These are phyloP conservation scores for Heteractis magnifica DNA, from an alignment of 92 coral and sea anemone species.

Conservation along the genomic window DNA sequence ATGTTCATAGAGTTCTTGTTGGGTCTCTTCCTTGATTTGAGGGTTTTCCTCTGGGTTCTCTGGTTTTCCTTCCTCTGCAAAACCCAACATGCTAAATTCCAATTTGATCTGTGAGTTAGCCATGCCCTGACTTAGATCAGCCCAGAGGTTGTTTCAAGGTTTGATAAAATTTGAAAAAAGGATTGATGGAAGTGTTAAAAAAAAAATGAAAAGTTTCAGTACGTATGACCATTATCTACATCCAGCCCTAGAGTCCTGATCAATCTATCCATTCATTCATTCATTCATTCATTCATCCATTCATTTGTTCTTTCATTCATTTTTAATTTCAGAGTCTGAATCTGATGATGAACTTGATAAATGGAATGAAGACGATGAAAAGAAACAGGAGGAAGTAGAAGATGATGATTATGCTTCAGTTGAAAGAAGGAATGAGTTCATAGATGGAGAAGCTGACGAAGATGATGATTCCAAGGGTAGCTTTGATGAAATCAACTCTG, in stretches of 20 bases:
- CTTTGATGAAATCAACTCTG: constrained; percentile 55
- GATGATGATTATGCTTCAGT: constrained; percentile 29
- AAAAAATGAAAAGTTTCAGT: no score
- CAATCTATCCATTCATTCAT: neutral
- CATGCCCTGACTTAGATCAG: no score
- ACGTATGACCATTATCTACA: neutral
- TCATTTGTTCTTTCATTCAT: neutral
- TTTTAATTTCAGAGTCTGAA: constrained; percentile 47
- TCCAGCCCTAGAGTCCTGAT: neutral
- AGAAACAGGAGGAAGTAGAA: constrained; percentile 74
- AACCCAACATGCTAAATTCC: no score
- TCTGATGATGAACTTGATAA: constrained; percentile 85
- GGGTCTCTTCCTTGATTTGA: no score
- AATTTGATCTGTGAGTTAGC: no score
- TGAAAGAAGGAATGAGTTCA: constrained; percentile 34
- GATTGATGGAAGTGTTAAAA: no score
- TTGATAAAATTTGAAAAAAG: no score
- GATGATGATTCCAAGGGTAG: constrained; percentile 33
- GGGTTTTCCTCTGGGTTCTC: no score
- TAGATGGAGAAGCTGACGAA: constrained; percentile 64
- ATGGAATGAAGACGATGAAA: constrained; percentile 86
- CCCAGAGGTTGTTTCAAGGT: no score
- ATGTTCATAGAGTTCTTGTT: no score
- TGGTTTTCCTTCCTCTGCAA: no score
- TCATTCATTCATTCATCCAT: neutral